Evolutionary conservation across 2,797 vertebrate species (phyloP), one percentile per base, ranked within the genome.

Genomic region (Characodon lateralis): DNA sequence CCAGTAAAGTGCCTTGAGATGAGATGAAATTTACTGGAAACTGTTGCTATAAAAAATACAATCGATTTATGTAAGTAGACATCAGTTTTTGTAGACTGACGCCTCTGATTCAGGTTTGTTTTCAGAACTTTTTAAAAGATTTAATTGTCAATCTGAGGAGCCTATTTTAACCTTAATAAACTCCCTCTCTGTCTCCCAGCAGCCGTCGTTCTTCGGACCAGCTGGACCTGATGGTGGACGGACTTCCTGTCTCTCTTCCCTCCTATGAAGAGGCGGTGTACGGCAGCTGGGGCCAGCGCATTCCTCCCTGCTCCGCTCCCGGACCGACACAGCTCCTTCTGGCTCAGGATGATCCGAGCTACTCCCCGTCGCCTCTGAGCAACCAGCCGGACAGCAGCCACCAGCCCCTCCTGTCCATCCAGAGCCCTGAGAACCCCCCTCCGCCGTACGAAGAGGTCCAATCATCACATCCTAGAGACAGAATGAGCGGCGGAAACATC

Each of bases 211-310:
- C 94, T 43, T 95, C 95, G 0, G 95, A 96, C 90, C 95, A 96
- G 85, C 59, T 95, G 88, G 95, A 95, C 87, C 89, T 95, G 82
- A 92, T 96, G 90, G 94, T 93, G 77, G 95, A 95, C 12, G 92
- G 94, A 3, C 83, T 91, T 31, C 92, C 91, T 0, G 90, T 94
- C 1, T 89, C 93, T 3, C 94, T 96, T 0, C 96, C 95, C 2
- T 94, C 95, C 83, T 96, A 96, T 0, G 95, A 96, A 81, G 96
- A 96, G 89, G 95, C 95, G 0, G 83, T 96, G 26, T 96, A 95
- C 1, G 89, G 95, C 55, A 95, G 93, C 87, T 94, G 93, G 94
- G 95, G 95, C 1, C 92, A 94, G 73, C 93, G 94, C 4, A 79
- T 94, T 41, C 84, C 93, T 0, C 20, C 93, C 41, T 91, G 87